These are phyloP conservation scores for Rotaria magnacalcarata DNA, from an alignment of 2,888 invertebrate species.

Conservation along the genomic window DNA sequence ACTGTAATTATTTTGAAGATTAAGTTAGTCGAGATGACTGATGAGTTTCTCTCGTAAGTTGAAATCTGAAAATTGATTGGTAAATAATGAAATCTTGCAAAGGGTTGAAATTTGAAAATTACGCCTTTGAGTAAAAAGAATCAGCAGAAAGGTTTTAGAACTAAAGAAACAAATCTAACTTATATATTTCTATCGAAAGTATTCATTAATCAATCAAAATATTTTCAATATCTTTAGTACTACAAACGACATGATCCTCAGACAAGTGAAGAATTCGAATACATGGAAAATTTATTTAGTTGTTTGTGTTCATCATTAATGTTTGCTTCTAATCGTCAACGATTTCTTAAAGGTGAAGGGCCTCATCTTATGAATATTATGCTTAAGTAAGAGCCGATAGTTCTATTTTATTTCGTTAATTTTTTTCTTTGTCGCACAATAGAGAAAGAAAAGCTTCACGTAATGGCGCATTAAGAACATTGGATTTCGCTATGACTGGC, in stretches of 20 bases:
- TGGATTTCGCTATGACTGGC: conserved; percentile 94
- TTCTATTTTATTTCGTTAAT: conserved; percentile 39
- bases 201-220: too few species aligned
- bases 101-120: too few species aligned
- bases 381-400: conserved; percentile 66
- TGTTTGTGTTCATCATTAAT: conserved; percentile 86
- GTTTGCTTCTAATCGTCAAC: conserved; percentile 73
- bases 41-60: too few species aligned
- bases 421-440: not conserved
- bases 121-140: too few species aligned
- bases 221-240: conserved; percentile 63
- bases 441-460: conserved; percentile 81
- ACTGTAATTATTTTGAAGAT: too few species aligned
- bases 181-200: too few species aligned
- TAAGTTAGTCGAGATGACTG: too few species aligned
- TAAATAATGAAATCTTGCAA: too few species aligned
- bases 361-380: conserved; percentile 98
- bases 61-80: too few species aligned
- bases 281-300: conserved; percentile 98
- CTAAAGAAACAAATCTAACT: too few species aligned
- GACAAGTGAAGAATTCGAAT: conserved; percentile 86
- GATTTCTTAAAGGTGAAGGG: conserved; percentile 91
- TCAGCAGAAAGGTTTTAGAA: too few species aligned
- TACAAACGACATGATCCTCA: conserved; percentile 89
- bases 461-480: conserved; percentile 88